phyloP scores from a whole-genome alignment of 2,888 invertebrate species.

The Agonopterix alstromeriana region DNA sequence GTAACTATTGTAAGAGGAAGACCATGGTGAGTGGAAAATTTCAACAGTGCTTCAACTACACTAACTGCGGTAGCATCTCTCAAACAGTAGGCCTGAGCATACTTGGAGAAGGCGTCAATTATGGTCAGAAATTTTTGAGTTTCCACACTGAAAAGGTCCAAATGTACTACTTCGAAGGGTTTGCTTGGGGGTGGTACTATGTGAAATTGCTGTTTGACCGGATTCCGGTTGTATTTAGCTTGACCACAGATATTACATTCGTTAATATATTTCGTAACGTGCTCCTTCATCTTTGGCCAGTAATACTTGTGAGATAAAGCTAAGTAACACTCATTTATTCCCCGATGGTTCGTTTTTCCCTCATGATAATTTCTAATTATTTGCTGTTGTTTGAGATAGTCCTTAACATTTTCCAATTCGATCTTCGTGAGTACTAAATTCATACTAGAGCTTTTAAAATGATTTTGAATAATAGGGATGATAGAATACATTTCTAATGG shows the following conservation, averaged over 20 bases:
- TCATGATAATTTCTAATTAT: conserved; percentile 5
- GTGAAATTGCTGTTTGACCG: conserved; percentile 2
- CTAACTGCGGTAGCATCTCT: not conserved
- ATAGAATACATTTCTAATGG: conserved; percentile 1
- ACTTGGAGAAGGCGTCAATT: not conserved
- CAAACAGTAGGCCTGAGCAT: not conserved
- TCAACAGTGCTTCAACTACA: not conserved
- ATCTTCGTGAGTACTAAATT: conserved; percentile 6
- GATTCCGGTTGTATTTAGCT: not conserved
- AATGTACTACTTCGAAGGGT: not conserved
- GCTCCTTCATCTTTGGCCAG: conserved; percentile 10
- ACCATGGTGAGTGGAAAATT: conserved; percentile 8
- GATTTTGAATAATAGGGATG: conserved; percentile 2
- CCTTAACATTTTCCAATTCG: conserved; percentile 1
- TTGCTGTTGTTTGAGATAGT: conserved; percentile 1
- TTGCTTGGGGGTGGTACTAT: not conserved
- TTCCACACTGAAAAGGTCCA: conserved; percentile 5
- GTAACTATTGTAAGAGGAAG: conserved; percentile 7
- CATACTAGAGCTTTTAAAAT: conserved; percentile 7
- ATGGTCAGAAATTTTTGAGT: conserved; percentile 3
- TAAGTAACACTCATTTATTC: conserved; percentile 4
- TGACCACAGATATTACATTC: conserved; percentile 7
- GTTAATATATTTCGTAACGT: conserved; percentile 7
- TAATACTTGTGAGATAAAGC: not conserved
- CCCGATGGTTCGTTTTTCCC: conserved; percentile 11